These are phyloP conservation scores for Lamprologus sp. DNA, from an alignment of 2,113 vertebrate species.

Conservation along the genomic window DNA sequence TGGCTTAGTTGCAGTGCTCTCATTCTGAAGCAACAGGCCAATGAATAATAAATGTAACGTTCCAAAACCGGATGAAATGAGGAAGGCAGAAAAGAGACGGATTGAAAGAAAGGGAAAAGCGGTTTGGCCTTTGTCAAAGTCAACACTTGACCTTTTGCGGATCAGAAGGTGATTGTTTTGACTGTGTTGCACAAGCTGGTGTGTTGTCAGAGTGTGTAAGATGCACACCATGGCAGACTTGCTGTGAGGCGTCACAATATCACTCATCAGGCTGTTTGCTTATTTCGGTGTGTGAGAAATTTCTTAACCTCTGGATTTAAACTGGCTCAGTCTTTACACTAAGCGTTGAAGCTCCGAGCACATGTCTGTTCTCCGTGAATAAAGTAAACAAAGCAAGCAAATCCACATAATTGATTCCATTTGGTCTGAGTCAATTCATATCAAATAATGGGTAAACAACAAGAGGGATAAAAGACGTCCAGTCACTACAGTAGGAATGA, in stretches of 20 bases:
- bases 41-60: not conserved
- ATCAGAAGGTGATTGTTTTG: constrained; percentile 38
- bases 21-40: not conserved
- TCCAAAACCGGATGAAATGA: not conserved
- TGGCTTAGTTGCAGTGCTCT: not conserved
- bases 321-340: not conserved
- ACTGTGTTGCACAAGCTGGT: constrained; percentile 20
- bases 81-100: not conserved
- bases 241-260: constrained; percentile 11
- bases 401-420: constrained; percentile 40
- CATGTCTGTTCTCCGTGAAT: constrained; percentile 10
- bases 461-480: not conserved
- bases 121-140: constrained; percentile 71
- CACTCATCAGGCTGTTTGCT: constrained; percentile 30
- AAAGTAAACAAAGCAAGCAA: constrained; percentile 32
- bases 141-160: constrained; percentile 61
- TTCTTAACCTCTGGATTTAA: constrained; percentile 39
- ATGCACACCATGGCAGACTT: constrained; percentile 14
- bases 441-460: constrained; percentile 39
- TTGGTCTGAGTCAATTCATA: constrained; percentile 29
- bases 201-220: constrained; percentile 31
- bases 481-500: not conserved
- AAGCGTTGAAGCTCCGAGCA: not conserved
- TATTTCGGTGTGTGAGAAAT: constrained; percentile 20
- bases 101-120: constrained; percentile 7